Evolutionary conservation across 2,113 vertebrate species (phyloP).

Genomic region (Leuciscus idus): DNA sequence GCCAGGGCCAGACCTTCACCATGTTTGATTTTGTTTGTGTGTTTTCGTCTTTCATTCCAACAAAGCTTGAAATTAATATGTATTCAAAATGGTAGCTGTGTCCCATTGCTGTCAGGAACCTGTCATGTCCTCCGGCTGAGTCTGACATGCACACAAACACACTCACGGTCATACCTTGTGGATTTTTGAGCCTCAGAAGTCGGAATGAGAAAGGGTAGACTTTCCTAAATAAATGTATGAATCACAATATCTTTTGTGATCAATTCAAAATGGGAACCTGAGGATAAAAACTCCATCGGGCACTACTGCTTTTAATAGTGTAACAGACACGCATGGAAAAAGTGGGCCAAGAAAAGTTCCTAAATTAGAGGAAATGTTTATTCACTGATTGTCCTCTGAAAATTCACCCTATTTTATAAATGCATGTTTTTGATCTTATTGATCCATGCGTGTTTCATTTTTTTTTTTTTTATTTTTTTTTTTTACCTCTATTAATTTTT

Average conservation of each 20-base stretch:
- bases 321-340: background rate
- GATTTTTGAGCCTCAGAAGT: slow-evolving; percentile 66
- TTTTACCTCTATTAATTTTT: background rate
- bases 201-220: background rate
- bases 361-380: background rate
- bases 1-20: slow-evolving; percentile 60
- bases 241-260: slow-evolving; percentile 1
- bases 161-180: slow-evolving; percentile 26
- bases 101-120: slow-evolving; percentile 69
- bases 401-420: background rate
- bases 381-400: background rate
- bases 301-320: background rate
- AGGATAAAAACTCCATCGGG: background rate
- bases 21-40: slow-evolving; percentile 72
- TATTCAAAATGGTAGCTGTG: slow-evolving; percentile 65
- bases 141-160: slow-evolving; percentile 50
- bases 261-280: background rate
- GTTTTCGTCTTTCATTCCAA: slow-evolving; percentile 55
- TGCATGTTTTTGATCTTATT: background rate
- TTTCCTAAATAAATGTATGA: background rate
- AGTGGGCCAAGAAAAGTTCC: background rate
- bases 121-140: slow-evolving; percentile 69
- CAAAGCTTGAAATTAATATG: slow-evolving; percentile 51
- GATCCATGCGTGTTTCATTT: background rate
- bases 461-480: background rate